Base-by-base conservation (phyloP, 2,113 vertebrate species). In the Brachionichthys hirsutus region DNA sequence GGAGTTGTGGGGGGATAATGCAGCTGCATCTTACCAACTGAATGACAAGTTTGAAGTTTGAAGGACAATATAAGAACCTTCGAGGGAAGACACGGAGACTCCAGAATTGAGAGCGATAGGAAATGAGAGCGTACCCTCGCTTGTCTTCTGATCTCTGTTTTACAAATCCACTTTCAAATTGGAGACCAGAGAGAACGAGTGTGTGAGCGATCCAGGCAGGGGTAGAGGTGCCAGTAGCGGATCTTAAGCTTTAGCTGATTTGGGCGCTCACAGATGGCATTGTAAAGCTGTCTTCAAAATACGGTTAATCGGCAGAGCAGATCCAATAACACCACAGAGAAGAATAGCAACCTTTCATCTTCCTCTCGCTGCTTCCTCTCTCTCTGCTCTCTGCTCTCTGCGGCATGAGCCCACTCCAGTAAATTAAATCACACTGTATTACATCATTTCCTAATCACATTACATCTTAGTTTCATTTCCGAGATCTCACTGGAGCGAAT, bases 381-480 rank as follows among this genome's bases (percentile, higher is more conserved):
- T 15, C 38, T 13, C 42, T 30, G 70, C 58, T 38, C 22, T 54
- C 50, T 62, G n/a, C n/a, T n/a, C n/a, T n/a, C n/a, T n/a, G n/a
- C n/a, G 55, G 54, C 57, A 76, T 35, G 38, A 72, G 47, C 62
- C 35, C 38, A 62, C 53, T 60, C 55, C 40, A 59, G 83, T 48
- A 70, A 76, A 72, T 74, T 56, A 67, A 83, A 85, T 78, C 24
- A 54, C 46, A 54, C 56, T 66, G 68, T 67, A 76, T 71, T 67
- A 73, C 63, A 70, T 81, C 64, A 54, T 63, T 34, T 10, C 41
- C 52, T 81, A 81, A 87, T 81, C 74, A 67, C 43, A 70, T 87
- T 73, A 72, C 72, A 54, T 50, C 42, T 58, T 70, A 67, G 65
- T 80, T 84, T 55, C 72, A 70, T 78, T 70, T 80, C 72, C 63